Percentiles rank a stretch among this genome's conserved stretches.
Evolutionary conservation across 2,113 vertebrate species (phyloP).

Genomic region (Vanacampus margaritifer): DNA sequence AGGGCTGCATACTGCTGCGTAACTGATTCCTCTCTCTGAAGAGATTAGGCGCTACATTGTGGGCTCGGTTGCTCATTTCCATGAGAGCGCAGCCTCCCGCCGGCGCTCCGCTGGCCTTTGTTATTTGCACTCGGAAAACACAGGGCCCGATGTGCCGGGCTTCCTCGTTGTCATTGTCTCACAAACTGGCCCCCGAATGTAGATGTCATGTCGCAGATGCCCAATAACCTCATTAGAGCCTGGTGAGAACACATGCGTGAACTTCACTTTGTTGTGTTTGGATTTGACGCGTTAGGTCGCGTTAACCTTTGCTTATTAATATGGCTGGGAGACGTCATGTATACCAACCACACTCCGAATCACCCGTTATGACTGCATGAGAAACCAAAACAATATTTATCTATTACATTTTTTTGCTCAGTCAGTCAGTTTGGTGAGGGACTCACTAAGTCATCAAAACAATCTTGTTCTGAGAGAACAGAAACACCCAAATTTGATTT

Average conservation of each 20-base stretch:
- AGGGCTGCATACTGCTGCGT: constrained; percentile 77
- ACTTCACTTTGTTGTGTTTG: constrained; percentile 43
- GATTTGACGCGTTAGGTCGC: not conserved
- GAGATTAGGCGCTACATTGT: constrained; percentile 81
- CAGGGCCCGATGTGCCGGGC: constrained; percentile 67
- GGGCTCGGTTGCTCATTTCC: constrained; percentile 81
- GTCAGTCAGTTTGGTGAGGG: too few relatives aligned
- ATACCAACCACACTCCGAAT: not conserved
- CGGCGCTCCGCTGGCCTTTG: constrained; percentile 66
- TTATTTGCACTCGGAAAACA: constrained; percentile 65
- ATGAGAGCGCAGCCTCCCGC: constrained; percentile 77
- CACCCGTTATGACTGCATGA: not conserved
- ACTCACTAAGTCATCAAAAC: too few relatives aligned
- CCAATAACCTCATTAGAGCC: constrained; percentile 75
- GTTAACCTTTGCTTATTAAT: not conserved
- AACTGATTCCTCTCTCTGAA: constrained; percentile 80
- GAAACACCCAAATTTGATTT: too few relatives aligned
- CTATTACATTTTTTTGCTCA: too few relatives aligned
- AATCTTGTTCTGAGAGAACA: too few relatives aligned
- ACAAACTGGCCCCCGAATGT: constrained; percentile 78
- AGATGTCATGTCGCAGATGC: constrained; percentile 81
- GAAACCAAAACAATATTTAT: not conserved
- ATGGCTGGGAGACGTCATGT: not conserved
- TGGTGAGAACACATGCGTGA: constrained; percentile 45
- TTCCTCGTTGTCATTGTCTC: constrained; percentile 80